Percentiles rank a stretch among this genome's conserved stretches.
These are phyloP conservation scores for Onychomys arenicola DNA, from an alignment of 2,797 vertebrate species.

Conservation along the genomic window DNA sequence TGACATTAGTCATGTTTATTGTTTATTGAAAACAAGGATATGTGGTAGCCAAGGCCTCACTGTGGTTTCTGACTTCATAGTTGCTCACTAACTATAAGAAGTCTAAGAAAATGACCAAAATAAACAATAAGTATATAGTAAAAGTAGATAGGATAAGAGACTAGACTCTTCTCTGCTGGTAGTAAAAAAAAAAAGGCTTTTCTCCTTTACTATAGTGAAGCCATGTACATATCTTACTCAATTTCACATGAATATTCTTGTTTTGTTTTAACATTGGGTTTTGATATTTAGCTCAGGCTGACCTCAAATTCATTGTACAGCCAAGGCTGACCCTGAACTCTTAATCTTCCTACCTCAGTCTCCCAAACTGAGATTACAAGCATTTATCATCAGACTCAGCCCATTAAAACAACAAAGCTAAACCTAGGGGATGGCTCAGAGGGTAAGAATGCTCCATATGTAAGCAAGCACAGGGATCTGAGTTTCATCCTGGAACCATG, in stretches of 20 bases:
- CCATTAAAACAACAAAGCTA: background rate
- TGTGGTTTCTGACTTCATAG: conserved; percentile 54
- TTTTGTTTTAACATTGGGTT: background rate
- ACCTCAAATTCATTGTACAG: background rate
- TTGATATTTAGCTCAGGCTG: background rate
- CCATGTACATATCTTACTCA: background rate
- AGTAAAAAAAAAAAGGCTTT: background rate
- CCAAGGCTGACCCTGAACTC: background rate
- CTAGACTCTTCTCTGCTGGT: background rate
- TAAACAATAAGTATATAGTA: conserved; percentile 22
- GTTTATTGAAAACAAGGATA: conserved; percentile 70
- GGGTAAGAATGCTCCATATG: background rate
- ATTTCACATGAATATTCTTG: background rate
- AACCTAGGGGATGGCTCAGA: background rate
- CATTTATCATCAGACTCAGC: background rate
- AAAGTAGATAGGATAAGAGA: background rate
- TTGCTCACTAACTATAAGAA: conserved; percentile 62
- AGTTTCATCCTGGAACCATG: background rate
- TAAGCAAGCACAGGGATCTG: background rate
- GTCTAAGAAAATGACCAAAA: conserved; percentile 60
- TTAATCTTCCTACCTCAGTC: background rate
- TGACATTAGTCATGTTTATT: conserved; percentile 73
- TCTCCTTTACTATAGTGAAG: conserved; percentile 38
- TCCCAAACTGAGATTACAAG: background rate
- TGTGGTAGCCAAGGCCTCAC: conserved; percentile 64